phyloP scores from a whole-genome alignment of 1,140 invertebrate genomes.

The Macrosteles quadrilineatus region DNA sequence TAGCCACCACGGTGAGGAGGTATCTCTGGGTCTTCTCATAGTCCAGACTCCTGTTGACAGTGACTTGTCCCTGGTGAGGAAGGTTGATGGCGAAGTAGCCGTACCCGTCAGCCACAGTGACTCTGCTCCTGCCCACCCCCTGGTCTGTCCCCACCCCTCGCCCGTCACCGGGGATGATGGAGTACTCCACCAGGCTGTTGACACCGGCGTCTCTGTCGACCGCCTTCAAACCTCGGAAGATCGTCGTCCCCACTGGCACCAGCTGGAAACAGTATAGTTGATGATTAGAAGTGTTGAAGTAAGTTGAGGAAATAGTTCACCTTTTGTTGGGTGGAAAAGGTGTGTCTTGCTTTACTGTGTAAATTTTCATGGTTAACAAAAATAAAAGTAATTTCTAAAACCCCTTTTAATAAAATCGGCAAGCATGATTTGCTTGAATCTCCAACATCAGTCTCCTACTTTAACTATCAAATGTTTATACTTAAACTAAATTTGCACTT shows the following conservation, averaged over 20 bases:
- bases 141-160: conserved; percentile 52
- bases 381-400: no score
- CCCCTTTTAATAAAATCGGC: no score
- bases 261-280: conserved; percentile 66
- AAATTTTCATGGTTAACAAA: no score
- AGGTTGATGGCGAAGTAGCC: conserved; percentile 81
- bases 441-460: no score
- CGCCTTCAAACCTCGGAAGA: conserved; percentile 83
- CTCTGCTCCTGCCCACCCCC: conserved; percentile 55
- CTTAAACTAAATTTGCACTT: no score
- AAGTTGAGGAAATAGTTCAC: no score
- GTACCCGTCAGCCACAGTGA: conserved; percentile 75
- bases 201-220: conserved; percentile 83
- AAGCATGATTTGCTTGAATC: no score
- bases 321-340: no score
- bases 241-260: conserved; percentile 82
- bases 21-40: conserved; percentile 87
- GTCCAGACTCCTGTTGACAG: conserved; percentile 84
- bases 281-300: no score
- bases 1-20: conserved; percentile 84
- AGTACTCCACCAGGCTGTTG: conserved; percentile 84
- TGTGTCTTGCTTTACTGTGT: no score
- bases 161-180: conserved; percentile 60
- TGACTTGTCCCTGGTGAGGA: conserved; percentile 87
- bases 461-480: no score